phyloP scores from a whole-genome alignment of 1,140 invertebrate species.

The Manduca sexta region DNA sequence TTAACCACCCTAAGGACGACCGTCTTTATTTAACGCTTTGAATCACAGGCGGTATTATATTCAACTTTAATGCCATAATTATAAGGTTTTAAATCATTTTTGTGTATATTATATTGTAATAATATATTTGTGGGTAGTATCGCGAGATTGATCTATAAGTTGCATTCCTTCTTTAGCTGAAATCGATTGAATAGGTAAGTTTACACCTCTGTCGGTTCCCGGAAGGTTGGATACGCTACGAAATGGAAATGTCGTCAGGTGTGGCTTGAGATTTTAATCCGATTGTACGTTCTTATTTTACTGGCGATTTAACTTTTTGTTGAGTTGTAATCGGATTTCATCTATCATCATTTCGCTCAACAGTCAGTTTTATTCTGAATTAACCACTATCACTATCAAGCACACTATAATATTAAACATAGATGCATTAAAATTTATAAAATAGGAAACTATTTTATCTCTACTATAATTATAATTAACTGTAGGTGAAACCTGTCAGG shows the following conservation, averaged over 20 bases:
- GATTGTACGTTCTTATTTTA: constrained; percentile 14
- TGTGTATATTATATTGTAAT: constrained; percentile 1
- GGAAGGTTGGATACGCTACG: constrained; percentile 36
- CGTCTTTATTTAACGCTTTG: constrained; percentile 8
- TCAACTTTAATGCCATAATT: constrained; percentile 10
- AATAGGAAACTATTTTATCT: too few relatives aligned
- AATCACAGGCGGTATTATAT: constrained; percentile 6
- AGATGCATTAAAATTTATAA: too few relatives aligned
- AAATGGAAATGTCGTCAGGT: constrained; percentile 46
- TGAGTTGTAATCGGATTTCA: neutral
- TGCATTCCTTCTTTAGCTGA: constrained; percentile 30
- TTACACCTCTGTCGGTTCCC: constrained; percentile 42
- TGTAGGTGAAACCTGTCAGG: too few relatives aligned
- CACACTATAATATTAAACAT: too few relatives aligned
- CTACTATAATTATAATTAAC: too few relatives aligned
- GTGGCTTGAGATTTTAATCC: constrained; percentile 37
- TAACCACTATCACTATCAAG: too few relatives aligned
- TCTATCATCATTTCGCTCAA: neutral
- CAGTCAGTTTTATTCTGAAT: too few relatives aligned
- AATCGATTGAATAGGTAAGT: constrained; percentile 44
- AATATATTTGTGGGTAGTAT: constrained; percentile 45
- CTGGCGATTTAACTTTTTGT: neutral
- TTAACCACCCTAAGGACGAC: constrained; percentile 46
- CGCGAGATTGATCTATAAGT: constrained; percentile 38
- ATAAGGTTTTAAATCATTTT: constrained; percentile 7